Evolutionary conservation across 2,888 invertebrate genomes (phyloP), one percentile per base, ranked within the genome.

Genomic region (Eristalinus sepulchralis): DNA sequence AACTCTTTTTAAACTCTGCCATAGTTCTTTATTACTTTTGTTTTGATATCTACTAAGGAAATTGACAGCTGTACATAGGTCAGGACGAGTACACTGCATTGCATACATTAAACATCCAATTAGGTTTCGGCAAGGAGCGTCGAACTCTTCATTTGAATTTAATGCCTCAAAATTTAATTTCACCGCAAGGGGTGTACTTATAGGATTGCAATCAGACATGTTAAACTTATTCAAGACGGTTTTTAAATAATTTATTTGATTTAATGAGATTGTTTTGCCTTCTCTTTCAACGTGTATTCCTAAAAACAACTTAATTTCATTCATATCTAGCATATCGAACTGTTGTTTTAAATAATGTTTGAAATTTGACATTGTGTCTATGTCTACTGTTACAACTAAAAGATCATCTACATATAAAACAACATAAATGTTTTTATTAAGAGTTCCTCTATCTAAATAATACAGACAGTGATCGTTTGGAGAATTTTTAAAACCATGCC

Each of bases 161-260:
- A 89, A 81, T 11, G 82, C 82, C 62, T 53, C 24, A 68, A 80
- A 88, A 78, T 89, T 70, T 83, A 90, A 60, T 88, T 89, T 89
- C 47, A 73, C 72, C 33, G 86, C 77, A 53, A 89, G 82, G 11
- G 89, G 89, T 31, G 88, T 89, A 53, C 17, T 53, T n/a, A 53
- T n/a, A 5, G 53, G 53, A 17, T 5, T 53, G 53, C 53, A 89
- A 60, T 89, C 67, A 68, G 33, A 39, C 89, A 90, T 89, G 66
- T 89, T 85, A 84, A 88, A 89, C 83, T 88, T 89, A 20, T 75
- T 73, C 75, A 90, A 84, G 22, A 90, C 76, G 17, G 17, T 78
- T 72, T 89, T 86, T 80, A 83, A 55, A 88, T 39, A 57, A 76
- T 64, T 47, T 82, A 60, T 78, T 64, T 71, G 64, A 34, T 63